Conservation (phyloP, 2,888 invertebrate genomes). For the Teleiodes luculella region DNA sequence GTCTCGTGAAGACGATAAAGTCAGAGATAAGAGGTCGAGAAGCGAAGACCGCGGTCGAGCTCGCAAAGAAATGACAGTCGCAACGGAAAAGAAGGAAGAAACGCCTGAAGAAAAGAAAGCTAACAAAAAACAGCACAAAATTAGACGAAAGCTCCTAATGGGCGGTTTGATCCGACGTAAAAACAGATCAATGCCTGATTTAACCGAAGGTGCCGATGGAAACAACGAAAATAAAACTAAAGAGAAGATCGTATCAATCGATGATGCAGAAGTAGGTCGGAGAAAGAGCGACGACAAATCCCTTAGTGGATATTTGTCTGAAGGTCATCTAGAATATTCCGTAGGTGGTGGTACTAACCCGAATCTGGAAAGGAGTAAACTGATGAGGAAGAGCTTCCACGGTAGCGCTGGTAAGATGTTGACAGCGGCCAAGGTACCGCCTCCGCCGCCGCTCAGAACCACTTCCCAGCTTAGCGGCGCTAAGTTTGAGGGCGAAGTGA, state of each 20-base stretch:
- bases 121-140: constrained; percentile 94
- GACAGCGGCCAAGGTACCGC: constrained; percentile 90
- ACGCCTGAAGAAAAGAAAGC: constrained; percentile 83
- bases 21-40: constrained; percentile 86
- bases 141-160: constrained; percentile 91
- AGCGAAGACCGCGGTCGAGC: constrained; percentile 92
- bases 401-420: constrained; percentile 89
- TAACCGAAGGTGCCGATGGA: constrained; percentile 87
- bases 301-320: constrained; percentile 90
- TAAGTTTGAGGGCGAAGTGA: constrained; percentile 80
- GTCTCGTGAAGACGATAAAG: constrained; percentile 83
- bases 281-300: constrained; percentile 79
- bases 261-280: constrained; percentile 86
- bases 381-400: constrained; percentile 94
- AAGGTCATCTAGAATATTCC: constrained; percentile 90
- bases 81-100: constrained; percentile 82
- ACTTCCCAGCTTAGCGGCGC: constrained; percentile 89
- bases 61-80: constrained; percentile 84
- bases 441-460: constrained; percentile 90
- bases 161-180: constrained; percentile 92
- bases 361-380: constrained; percentile 89
- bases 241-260: constrained; percentile 78
- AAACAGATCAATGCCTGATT: constrained; percentile 94
- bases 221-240: constrained; percentile 59
- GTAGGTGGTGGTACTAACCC: constrained; percentile 84